These are phyloP conservation scores for Meloidogyne floridensis DNA, from an alignment of 1,140 invertebrate species.

Conservation along the genomic window DNA sequence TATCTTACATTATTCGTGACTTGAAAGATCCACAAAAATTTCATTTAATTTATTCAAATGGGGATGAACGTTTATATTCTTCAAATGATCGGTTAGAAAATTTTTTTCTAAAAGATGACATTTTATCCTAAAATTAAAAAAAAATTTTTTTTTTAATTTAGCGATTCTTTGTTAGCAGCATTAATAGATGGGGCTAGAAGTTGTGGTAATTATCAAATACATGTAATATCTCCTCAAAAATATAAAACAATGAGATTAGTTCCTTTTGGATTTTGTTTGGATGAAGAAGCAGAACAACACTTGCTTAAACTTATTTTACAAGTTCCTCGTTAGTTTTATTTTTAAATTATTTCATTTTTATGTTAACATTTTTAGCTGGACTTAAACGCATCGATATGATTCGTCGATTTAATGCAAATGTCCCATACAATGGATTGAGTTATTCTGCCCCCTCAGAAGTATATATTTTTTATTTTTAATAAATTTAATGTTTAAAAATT, in stretches of 20 bases:
- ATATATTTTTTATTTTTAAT: too few species aligned
- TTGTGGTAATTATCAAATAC: slow-evolving; percentile 94
- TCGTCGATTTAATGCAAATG: slow-evolving; percentile 91
- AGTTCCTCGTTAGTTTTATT: slow-evolving; percentile 69
- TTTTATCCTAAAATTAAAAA: too few species aligned
- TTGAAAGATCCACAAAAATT: slow-evolving; percentile 89
- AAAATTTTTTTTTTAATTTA: slow-evolving; percentile 62
- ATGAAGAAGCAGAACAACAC: slow-evolving; percentile 88
- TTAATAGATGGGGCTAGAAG: slow-evolving; percentile 91
- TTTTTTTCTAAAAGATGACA: too few species aligned
- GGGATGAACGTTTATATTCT: slow-evolving; percentile 81
- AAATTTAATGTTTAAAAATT: not conserved
- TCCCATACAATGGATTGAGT: slow-evolving; percentile 92
- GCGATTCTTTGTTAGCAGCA: slow-evolving; percentile 90
- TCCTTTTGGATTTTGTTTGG: slow-evolving; percentile 82
- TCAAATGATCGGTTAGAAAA: slow-evolving; percentile 78
- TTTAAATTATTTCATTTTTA: slow-evolving; percentile 24
- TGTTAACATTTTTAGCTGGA: slow-evolving; percentile 66
- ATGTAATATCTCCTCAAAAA: slow-evolving; percentile 79
- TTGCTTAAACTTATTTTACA: slow-evolving; percentile 82
- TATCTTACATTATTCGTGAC: slow-evolving; percentile 84
- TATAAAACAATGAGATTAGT: slow-evolving; percentile 82
- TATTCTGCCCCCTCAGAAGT: slow-evolving; percentile 89
- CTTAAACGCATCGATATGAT: slow-evolving; percentile 76
- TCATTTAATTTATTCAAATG: slow-evolving; percentile 89